phyloP scores from a whole-genome alignment of 2,888 invertebrate species.

The Cephus sareptanus region DNA sequence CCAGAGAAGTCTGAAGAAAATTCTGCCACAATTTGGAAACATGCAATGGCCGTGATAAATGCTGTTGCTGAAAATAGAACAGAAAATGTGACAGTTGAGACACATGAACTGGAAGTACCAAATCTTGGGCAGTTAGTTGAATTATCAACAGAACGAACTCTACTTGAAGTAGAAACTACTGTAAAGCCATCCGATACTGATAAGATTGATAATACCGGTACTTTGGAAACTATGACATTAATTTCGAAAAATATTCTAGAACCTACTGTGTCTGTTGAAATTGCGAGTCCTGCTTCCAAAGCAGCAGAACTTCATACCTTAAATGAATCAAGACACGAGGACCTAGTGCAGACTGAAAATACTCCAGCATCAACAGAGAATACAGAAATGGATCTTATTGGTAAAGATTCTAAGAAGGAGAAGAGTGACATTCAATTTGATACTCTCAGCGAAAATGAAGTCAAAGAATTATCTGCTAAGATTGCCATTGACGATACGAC shows the following conservation, averaged over 20 bases:
- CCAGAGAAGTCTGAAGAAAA: slow-evolving; percentile 19
- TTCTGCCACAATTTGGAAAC: slow-evolving; percentile 30
- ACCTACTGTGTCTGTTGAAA: neutral
- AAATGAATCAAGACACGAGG: neutral
- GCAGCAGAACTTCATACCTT: neutral
- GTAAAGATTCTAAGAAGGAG: neutral
- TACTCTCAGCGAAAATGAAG: neutral
- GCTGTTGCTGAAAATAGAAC: slow-evolving; percentile 42
- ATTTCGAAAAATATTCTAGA: neutral
- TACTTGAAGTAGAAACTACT: neutral
- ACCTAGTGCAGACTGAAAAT: neutral
- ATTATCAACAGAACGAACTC: slow-evolving; percentile 5
- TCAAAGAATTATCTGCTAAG: neutral
- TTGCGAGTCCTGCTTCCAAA: neutral
- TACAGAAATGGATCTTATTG: neutral
- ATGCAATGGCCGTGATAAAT: slow-evolving; percentile 46
- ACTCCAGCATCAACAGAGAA: neutral
- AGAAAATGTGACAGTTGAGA: neutral
- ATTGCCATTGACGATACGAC: neutral
- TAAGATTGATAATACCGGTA: neutral
- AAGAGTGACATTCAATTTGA: neutral
- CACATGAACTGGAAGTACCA: neutral
- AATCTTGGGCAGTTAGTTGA: slow-evolving; percentile 8
- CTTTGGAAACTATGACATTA: neutral
- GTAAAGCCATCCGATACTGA: neutral